Base-by-base conservation (phyloP, 2,113 vertebrate species). In the Protobothrops flavoviridis region DNA sequence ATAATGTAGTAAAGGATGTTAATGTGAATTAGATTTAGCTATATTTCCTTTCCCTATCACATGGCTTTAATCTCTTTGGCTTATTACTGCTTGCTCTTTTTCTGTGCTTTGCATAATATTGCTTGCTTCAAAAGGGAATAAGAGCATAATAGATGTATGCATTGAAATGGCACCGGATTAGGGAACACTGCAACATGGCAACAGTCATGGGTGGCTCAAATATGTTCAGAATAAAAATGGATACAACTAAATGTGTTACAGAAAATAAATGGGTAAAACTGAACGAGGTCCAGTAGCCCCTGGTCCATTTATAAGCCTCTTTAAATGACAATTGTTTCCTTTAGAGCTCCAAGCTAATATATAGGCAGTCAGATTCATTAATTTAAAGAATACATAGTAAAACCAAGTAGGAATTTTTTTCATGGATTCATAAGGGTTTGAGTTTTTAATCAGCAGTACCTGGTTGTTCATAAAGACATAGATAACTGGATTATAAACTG, bases 391-490 rank as follows among this genome's bases (percentile, higher is more conserved):
- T 45, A 5, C 43, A 61, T 29, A 26, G 64, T 1, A 55, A 21
- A 74, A 55, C 26, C 43, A 92, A 87, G 50, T 9, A 15, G 15
- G 39, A 48, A 57, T 17, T 24, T 26, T 57, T 7, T 13, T 61
- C 88, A 87, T 91, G 91, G 0, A 86, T 74, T 93, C 61, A 1
- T 74, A 94, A 24, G 43, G 86, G 94, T 50, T 52, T 7, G 7
- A 24, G 15, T 81, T 81, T 57, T 89, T 91, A 93, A 90, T 56
- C 69, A 53, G 8, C 57, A 8, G 39, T 98, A 99, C 98, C 98
- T 99, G 98, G 94, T 98, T 98, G 97, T 99, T 99, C 98, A 99
- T 99, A 94, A 98, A 99, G 94, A 98, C 98, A 74, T 99, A 99
- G 97, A 99, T 98, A 95, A 99, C 57, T 10, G 99, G 98, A 94